phyloP scores from a whole-genome alignment of 2,888 invertebrate genomes.

The Trichogramma evanescens region DNA sequence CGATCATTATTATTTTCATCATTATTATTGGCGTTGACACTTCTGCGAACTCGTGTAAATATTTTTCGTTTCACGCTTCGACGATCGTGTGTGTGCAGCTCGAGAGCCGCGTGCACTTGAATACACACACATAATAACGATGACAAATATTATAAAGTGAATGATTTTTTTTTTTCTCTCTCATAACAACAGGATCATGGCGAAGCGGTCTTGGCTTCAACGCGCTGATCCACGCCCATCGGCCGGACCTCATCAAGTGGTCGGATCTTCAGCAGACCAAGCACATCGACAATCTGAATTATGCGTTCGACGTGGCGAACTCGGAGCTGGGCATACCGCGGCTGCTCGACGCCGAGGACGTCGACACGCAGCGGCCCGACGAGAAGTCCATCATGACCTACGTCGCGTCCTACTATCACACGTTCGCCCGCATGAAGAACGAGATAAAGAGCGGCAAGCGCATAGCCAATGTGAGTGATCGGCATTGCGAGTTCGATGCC shows the following conservation, averaged over 20 bases:
- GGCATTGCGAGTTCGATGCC: not conserved
- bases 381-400: conserved; percentile 99
- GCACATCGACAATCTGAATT: conserved; percentile 92
- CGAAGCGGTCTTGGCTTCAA: conserved; percentile 95
- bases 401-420: conserved; percentile 98
- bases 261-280: conserved; percentile 68
- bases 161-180: no score
- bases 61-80: no score
- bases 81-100: no score
- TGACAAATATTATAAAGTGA: no score
- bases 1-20: no score
- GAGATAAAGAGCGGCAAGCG: conserved; percentile 95
- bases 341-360: conserved; percentile 92
- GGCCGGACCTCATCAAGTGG: conserved; percentile 92
- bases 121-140: no score
- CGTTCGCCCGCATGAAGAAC: conserved; percentile 97
- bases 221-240: conserved; percentile 94
- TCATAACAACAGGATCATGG: conserved; percentile 66
- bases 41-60: no score
- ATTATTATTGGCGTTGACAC: no score
- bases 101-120: no score
- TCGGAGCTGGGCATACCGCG: conserved; percentile 87
- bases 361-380: conserved; percentile 88
- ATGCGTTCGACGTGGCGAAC: conserved; percentile 94
- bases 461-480: conserved; percentile 81